A percentile compares a stretch with the other conserved stretches of the same genome.
Evolutionary conservation across 2,888 invertebrate species (phyloP).

Genomic region (Lymantria monacha): DNA sequence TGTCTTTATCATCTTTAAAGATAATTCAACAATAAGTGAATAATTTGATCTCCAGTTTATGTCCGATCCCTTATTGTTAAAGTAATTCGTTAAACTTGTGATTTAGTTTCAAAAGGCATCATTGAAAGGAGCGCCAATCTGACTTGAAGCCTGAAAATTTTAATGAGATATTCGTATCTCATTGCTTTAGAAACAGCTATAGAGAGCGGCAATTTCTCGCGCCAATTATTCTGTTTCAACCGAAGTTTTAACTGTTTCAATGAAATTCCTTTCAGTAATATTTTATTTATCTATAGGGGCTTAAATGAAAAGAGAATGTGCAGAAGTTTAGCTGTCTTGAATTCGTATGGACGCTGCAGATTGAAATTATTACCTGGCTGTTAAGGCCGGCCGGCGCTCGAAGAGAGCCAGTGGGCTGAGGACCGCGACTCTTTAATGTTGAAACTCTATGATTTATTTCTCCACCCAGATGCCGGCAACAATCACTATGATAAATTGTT

Average conservation of each 20-base stretch:
- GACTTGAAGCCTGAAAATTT: conserved; percentile 67
- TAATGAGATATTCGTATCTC: conserved; percentile 78
- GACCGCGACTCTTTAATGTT: conserved; percentile 49
- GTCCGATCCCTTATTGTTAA: conserved; percentile 64
- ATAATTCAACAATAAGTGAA: conserved; percentile 5
- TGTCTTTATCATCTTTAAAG: too few species aligned
- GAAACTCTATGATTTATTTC: conserved; percentile 72
- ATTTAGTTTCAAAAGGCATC: conserved; percentile 74
- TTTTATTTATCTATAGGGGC: conserved; percentile 65
- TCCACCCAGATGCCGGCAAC: conserved; percentile 69
- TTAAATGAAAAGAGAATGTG: conserved; percentile 74
- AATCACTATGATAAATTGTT: conserved; percentile 67
- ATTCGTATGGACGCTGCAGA: conserved; percentile 64
- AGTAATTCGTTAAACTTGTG: conserved; percentile 70
- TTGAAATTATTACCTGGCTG: conserved; percentile 76
- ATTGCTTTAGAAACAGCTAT: conserved; percentile 63
- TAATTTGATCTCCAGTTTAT: conserved; percentile 48
- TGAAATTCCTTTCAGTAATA: conserved; percentile 52
- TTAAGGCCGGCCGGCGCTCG: conserved; percentile 31
- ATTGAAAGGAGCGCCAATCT: conserved; percentile 66
- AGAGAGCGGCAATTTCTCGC: conserved; percentile 56
- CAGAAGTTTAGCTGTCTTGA: conserved; percentile 68
- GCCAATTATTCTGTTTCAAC: conserved; percentile 63
- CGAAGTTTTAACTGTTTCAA: conserved; percentile 57
- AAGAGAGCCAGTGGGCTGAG: conserved; percentile 8